These are phyloP conservation scores for Brachionus koreanus DNA, from an alignment of 1,140 invertebrate species.

Conservation along the genomic window DNA sequence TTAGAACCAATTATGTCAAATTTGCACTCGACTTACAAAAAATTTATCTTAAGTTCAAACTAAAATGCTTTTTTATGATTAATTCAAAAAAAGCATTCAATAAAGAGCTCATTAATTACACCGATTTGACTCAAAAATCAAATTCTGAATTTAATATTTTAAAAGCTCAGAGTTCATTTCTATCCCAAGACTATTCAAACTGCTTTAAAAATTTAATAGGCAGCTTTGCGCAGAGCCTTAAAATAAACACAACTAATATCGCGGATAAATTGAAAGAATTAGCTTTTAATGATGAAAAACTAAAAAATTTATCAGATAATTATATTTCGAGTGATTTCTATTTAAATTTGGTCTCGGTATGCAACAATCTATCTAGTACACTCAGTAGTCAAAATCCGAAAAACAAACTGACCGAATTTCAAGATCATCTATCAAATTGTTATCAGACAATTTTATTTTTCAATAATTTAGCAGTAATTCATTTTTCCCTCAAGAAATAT, in stretches of 20 bases:
- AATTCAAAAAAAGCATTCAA: constrained; percentile 10
- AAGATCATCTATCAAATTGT: not conserved
- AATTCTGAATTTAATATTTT: not conserved
- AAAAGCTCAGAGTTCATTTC: not conserved
- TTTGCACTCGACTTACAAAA: not conserved
- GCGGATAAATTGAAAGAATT: not conserved
- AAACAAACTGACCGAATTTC: not conserved
- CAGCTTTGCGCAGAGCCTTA: not conserved
- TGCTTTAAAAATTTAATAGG: not conserved
- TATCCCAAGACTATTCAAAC: not conserved
- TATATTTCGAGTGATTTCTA: not conserved
- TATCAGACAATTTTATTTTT: constrained; percentile 15
- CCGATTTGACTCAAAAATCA: not conserved
- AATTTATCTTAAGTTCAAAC: not conserved
- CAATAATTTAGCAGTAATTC: constrained; percentile 34
- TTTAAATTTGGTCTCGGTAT: not conserved
- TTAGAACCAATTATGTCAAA: not conserved
- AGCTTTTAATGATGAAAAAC: not conserved
- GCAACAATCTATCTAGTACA: not conserved
- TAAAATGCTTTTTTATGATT: constrained; percentile 11
- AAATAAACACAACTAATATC: not conserved
- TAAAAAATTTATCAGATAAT: not conserved
- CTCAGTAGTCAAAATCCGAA: not conserved
- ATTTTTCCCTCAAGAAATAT: constrained; percentile 36
- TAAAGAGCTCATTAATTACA: not conserved